Evolutionary conservation across 2,888 invertebrate genomes (phyloP).

Genomic region (Cordilura impudica): DNA sequence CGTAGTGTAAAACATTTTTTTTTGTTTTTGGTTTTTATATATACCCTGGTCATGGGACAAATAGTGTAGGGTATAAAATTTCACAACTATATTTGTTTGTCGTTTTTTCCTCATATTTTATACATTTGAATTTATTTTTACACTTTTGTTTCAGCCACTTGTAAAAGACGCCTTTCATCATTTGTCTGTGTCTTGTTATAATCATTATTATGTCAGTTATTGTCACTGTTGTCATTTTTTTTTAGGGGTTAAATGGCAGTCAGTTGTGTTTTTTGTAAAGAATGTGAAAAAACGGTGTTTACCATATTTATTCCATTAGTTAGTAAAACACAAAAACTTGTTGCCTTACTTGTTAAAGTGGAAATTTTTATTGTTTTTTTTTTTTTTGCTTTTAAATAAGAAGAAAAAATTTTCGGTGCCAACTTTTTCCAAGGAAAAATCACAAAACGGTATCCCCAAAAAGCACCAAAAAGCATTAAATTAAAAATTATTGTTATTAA

Average conservation of each 20-base stretch:
- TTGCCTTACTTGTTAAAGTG: slow-evolving; percentile 33
- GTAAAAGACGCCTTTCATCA: slow-evolving; percentile 32
- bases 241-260: neutral
- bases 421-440: too few species aligned
- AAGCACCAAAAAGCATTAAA: too few species aligned
- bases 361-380: slow-evolving; percentile 29
- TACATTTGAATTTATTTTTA: neutral
- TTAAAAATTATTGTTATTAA: too few species aligned
- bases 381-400: slow-evolving; percentile 1
- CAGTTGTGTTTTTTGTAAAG: neutral
- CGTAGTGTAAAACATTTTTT: too few species aligned
- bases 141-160: slow-evolving; percentile 29
- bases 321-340: slow-evolving; percentile 22
- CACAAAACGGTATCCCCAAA: too few species aligned
- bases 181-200: slow-evolving; percentile 35
- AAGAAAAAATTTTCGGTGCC: neutral
- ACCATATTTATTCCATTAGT: neutral
- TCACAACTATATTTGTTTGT: too few species aligned
- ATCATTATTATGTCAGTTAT: slow-evolving; percentile 44
- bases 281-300: neutral
- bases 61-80: too few species aligned
- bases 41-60: too few species aligned
- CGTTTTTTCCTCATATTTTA: neutral
- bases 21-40: too few species aligned
- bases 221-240: slow-evolving; percentile 30